phyloP scores from a whole-genome alignment of 2,797 vertebrate species.

The Acestrorhynchus altus region DNA sequence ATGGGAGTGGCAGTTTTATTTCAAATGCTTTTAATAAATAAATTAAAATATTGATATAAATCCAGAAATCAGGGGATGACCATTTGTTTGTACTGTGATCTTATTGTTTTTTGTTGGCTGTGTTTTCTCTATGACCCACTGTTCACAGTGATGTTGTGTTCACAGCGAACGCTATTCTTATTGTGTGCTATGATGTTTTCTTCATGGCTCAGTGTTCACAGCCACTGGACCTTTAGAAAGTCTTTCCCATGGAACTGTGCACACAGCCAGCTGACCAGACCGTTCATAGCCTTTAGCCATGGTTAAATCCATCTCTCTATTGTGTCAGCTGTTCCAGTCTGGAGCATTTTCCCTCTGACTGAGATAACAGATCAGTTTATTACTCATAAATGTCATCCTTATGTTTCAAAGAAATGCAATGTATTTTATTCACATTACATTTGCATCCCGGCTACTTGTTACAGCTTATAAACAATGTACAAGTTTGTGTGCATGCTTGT shows the following conservation, averaged over 20 bases:
- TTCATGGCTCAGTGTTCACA: neutral
- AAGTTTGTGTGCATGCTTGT: too few species aligned
- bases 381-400: neutral
- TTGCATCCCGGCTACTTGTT: neutral
- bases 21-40: too few species aligned
- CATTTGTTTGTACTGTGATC: neutral
- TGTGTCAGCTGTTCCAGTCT: neutral
- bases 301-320: neutral
- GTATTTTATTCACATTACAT: neutral
- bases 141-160: too few species aligned
- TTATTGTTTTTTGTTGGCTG: neutral
- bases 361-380: neutral
- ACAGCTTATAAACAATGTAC: neutral
- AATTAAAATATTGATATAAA: too few species aligned
- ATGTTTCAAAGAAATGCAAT: neutral
- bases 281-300: slow-evolving; percentile 2
- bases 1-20: too few species aligned
- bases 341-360: neutral
- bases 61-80: too few species aligned
- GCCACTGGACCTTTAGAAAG: neutral
- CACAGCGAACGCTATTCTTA: neutral
- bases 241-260: neutral
- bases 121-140: neutral
- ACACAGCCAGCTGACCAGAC: neutral
- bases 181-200: neutral